Evolutionary conservation across 1,140 invertebrate species (phyloP).

Genomic region (Drosophila ambigua): DNA sequence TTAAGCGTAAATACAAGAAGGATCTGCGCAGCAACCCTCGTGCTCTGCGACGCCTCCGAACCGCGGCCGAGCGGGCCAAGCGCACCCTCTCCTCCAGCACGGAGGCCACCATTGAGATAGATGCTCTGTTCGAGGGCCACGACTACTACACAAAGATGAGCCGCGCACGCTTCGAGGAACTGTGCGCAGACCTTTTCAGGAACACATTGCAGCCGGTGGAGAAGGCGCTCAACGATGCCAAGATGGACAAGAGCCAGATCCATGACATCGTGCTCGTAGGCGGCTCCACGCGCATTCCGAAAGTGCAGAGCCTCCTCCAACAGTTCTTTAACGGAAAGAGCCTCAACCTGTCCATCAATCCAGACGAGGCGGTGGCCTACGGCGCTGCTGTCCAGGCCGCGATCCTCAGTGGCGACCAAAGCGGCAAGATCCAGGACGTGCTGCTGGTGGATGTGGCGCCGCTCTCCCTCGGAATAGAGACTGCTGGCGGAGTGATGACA

Average conservation of each 20-base stretch:
- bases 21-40: constrained; percentile 90
- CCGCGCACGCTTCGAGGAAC: constrained; percentile 93
- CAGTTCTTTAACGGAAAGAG: constrained; percentile 88
- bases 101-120: constrained; percentile 89
- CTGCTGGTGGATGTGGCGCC: constrained; percentile 86
- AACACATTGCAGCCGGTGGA: constrained; percentile 89
- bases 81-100: constrained; percentile 88
- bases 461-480: too few species aligned
- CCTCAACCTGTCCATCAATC: constrained; percentile 90
- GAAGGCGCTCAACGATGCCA: constrained; percentile 90
- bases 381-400: constrained; percentile 91
- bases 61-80: constrained; percentile 90
- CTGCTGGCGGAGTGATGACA: too few species aligned
- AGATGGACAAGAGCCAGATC: constrained; percentile 88
- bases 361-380: constrained; percentile 91
- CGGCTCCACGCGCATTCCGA: constrained; percentile 88
- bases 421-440: constrained; percentile 89
- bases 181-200: constrained; percentile 92
- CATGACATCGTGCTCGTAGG: constrained; percentile 88
- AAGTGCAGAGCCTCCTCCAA: constrained; percentile 87
- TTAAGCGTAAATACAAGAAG: constrained; percentile 93
- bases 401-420: constrained; percentile 89
- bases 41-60: constrained; percentile 90
- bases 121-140: constrained; percentile 89
- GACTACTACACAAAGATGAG: constrained; percentile 95